Conservation (phyloP, 2,888 invertebrate genomes). For the Diachrysia chrysitis region DNA sequence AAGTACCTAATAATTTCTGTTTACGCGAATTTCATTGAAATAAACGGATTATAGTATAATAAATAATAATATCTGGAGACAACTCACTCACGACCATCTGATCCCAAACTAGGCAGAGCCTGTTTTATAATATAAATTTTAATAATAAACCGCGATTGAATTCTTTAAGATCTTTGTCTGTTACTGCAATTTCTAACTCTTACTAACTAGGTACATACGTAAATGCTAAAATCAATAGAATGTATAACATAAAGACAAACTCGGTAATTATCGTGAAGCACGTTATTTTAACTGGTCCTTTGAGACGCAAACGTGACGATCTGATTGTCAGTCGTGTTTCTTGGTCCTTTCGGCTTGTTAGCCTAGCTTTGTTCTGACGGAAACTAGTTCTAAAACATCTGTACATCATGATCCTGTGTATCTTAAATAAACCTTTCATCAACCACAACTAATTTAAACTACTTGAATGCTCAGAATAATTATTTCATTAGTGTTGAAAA, state of each 20-base stretch:
- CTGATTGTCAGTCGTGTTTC: conserved; percentile 28
- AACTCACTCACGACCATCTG: too few relatives aligned
- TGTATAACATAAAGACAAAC: not conserved
- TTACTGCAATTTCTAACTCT: too few relatives aligned
- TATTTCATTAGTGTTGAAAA: not conserved
- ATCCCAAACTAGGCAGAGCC: too few relatives aligned
- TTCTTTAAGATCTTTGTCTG: too few relatives aligned
- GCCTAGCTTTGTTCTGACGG: conserved; percentile 14
- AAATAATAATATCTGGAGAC: too few relatives aligned
- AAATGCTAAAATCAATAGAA: not conserved
- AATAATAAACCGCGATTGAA: too few relatives aligned
- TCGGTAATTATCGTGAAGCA: conserved; percentile 2
- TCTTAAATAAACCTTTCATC: not conserved
- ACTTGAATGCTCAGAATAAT: not conserved
- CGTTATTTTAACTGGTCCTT: conserved; percentile 26
- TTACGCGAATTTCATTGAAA: too few relatives aligned
- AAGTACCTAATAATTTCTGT: too few relatives aligned
- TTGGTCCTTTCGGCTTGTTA: conserved; percentile 41
- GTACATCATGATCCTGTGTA: not conserved
- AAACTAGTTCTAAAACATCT: not conserved
- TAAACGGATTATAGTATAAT: too few relatives aligned
- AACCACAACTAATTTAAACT: not conserved
- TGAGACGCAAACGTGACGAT: conserved; percentile 29
- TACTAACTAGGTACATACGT: too few relatives aligned
- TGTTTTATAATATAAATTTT: too few relatives aligned